These are phyloP conservation scores for Meloidogyne floridensis DNA, from an alignment of 1,140 invertebrate species.

Conservation along the genomic window DNA sequence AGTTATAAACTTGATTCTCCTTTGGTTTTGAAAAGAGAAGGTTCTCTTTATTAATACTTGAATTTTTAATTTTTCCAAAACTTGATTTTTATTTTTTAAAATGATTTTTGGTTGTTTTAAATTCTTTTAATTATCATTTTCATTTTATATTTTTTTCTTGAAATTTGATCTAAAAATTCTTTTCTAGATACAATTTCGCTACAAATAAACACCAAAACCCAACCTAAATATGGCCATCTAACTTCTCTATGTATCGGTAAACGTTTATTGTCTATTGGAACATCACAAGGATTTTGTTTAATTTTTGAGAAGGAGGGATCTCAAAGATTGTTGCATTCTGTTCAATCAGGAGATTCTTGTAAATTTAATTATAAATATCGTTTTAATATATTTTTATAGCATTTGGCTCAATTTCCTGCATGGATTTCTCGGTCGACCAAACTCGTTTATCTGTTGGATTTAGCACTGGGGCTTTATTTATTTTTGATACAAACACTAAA, in stretches of 20 bases:
- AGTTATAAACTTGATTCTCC: slow-evolving; percentile 41
- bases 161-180: too few species aligned
- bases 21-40: slow-evolving; percentile 33
- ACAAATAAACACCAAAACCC: slow-evolving; percentile 40
- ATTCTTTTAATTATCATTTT: too few species aligned
- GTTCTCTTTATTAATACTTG: slow-evolving; percentile 9
- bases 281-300: slow-evolving; percentile 36
- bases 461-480: slow-evolving; percentile 31
- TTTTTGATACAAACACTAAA: slow-evolving; percentile 34
- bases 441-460: slow-evolving; percentile 38
- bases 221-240: slow-evolving; percentile 39
- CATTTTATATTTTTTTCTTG: too few species aligned
- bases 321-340: slow-evolving; percentile 28
- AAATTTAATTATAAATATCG: background rate
- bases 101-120: too few species aligned
- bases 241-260: slow-evolving; percentile 37
- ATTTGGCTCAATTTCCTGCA: slow-evolving; percentile 46
- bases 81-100: too few species aligned
- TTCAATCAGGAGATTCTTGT: slow-evolving; percentile 37
- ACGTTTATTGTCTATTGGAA: slow-evolving; percentile 43
- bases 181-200: slow-evolving; percentile 45
- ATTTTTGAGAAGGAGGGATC: slow-evolving; percentile 37
- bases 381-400: slow-evolving; percentile 33
- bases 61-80: background rate
- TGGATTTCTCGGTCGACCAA: slow-evolving; percentile 40